These are phyloP conservation scores for Pyrgilauda ruficollis DNA, from an alignment of 2,113 vertebrate genomes.

Conservation along the genomic window DNA sequence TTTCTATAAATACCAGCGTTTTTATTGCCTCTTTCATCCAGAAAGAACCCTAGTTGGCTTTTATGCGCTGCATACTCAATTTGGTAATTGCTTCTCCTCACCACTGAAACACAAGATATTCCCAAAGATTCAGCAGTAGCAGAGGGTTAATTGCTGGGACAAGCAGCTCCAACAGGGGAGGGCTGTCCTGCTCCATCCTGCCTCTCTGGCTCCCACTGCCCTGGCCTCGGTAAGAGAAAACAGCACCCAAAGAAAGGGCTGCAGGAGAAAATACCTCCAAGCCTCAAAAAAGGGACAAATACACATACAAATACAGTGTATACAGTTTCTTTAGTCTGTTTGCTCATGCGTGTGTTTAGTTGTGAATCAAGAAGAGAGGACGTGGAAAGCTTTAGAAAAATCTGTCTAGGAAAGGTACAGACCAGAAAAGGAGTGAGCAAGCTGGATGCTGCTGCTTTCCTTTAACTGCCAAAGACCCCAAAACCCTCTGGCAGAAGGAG, in stretches of 20 bases:
- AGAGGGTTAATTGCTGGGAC: background rate
- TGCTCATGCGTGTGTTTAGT: background rate
- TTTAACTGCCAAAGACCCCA: background rate
- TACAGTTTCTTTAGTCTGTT: background rate
- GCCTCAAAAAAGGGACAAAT: background rate
- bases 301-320: accelerated
- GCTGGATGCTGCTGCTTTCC: background rate
- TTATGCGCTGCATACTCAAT: background rate
- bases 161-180: background rate
- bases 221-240: background rate
- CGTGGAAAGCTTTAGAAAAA: background rate
- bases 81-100: background rate
- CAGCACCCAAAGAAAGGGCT: background rate
- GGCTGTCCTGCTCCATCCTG: background rate
- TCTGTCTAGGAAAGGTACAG: background rate
- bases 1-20: constrained; percentile 60
- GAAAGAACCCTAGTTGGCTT: constrained; percentile 5
- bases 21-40: constrained; percentile 51
- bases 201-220: background rate
- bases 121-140: background rate
- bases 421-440: background rate
- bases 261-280: background rate
- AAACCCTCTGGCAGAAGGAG: background rate
- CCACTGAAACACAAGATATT: background rate
- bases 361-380: background rate